Evolutionary conservation across 2,113 vertebrate genomes (phyloP).

Genomic region (Ondatra zibethicus): DNA sequence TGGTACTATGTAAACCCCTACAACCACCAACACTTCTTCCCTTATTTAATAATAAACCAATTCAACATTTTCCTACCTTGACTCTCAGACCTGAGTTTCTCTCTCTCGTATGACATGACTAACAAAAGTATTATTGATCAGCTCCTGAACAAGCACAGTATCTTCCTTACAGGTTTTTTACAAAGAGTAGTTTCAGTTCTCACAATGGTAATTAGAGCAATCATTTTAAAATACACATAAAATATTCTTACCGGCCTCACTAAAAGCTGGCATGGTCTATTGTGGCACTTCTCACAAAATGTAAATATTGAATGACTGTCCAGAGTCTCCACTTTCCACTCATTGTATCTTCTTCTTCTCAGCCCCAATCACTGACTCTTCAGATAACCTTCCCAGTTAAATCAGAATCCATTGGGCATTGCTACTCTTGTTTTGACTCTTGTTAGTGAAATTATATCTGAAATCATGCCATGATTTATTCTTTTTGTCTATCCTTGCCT

Average conservation of each 20-base stretch:
- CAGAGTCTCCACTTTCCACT: too few species aligned
- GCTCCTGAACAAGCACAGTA: neutral
- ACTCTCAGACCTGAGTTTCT: neutral
- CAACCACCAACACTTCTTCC: neutral
- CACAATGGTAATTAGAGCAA: neutral
- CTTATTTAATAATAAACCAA: neutral
- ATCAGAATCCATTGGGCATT: neutral
- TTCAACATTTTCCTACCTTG: too few species aligned
- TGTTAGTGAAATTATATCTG: neutral
- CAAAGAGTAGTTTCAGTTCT: neutral
- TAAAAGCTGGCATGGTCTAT: neutral
- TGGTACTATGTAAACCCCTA: neutral
- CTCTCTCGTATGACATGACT: neutral
- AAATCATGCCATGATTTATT: neutral
- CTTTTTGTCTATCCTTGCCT: neutral
- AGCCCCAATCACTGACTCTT: neutral
- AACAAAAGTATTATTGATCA: neutral
- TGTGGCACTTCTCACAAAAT: neutral
- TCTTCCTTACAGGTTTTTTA: neutral
- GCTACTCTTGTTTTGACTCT: neutral
- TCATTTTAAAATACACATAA: neutral
- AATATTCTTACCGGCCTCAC: neutral
- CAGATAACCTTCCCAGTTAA: neutral
- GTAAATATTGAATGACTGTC: neutral
- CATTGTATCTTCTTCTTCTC: rapidly evolving